A percentile compares a stretch with the other conserved stretches of the same genome.
These are phyloP conservation scores for Oncorhynchus mykiss DNA, from an alignment of 2,113 vertebrate genomes.

Conservation along the genomic window DNA sequence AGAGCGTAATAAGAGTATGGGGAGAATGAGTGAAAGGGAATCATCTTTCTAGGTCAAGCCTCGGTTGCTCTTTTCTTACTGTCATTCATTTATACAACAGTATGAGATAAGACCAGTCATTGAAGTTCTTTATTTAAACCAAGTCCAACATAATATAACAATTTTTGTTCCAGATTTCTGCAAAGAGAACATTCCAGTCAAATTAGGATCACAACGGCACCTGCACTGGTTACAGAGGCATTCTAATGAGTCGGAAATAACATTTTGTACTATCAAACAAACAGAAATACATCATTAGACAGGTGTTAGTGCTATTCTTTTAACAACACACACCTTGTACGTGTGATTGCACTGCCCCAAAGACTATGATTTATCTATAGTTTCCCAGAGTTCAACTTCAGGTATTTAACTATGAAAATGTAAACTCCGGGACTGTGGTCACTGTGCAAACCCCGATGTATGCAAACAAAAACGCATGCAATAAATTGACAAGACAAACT, in stretches of 20 bases:
- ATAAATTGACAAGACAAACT: slow-evolving; percentile 10
- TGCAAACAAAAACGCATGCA: slow-evolving; percentile 25
- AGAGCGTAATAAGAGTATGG: slow-evolving; percentile 23
- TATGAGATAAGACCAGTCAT: neutral
- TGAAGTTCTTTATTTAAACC: slow-evolving; percentile 50
- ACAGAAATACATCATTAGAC: slow-evolving; percentile 27
- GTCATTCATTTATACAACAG: slow-evolving; percentile 20
- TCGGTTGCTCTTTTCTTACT: neutral
- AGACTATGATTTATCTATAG: slow-evolving; percentile 3
- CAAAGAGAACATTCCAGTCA: slow-evolving; percentile 24
- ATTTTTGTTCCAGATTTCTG: slow-evolving; percentile 11
- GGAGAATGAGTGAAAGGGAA: slow-evolving; percentile 29
- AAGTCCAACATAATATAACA: slow-evolving; percentile 5
- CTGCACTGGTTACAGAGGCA: neutral
- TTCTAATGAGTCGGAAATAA: slow-evolving; percentile 16
- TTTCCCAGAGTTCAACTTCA: neutral
- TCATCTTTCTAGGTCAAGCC: slow-evolving; percentile 13
- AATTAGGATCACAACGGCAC: slow-evolving; percentile 15
- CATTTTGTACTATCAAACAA: slow-evolving; percentile 16
- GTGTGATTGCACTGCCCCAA: slow-evolving; percentile 22
- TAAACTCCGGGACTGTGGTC: neutral
- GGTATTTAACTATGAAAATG: slow-evolving; percentile 10
- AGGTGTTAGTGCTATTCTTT: slow-evolving; percentile 22
- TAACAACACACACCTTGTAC: slow-evolving; percentile 20
- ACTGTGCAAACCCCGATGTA: slow-evolving; percentile 23